A percentile compares a stretch with the other conserved stretches of the same genome.
Conservation (phyloP, 2,888 invertebrate genomes). For the Lycocerus yunnanus region DNA sequence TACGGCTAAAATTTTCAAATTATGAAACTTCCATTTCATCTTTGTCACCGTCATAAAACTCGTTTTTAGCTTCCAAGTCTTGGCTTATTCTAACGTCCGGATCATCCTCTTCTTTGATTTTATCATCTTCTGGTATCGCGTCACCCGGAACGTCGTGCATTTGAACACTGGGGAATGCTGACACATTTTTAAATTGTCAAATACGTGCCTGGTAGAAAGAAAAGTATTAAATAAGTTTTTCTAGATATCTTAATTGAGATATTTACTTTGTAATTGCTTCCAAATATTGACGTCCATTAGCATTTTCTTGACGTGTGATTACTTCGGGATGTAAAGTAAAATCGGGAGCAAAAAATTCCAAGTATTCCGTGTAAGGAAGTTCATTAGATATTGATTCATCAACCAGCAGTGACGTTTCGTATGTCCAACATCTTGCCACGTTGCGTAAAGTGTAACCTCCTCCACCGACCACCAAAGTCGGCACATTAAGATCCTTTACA, state of each 20-base stretch:
- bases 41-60: constrained; percentile 89
- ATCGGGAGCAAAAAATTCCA: constrained; percentile 97
- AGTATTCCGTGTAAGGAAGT: constrained; percentile 92
- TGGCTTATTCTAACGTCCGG: constrained; percentile 79
- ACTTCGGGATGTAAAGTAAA: constrained; percentile 95
- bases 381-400: constrained; percentile 94
- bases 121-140: constrained; percentile 72
- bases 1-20: background rate
- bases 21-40: constrained; percentile 58
- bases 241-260: no score
- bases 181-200: constrained; percentile 92
- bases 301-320: constrained; percentile 84
- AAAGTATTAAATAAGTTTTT: no score
- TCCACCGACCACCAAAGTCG: constrained; percentile 69
- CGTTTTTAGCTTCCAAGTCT: constrained; percentile 81
- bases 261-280: constrained; percentile 77
- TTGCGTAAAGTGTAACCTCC: constrained; percentile 91
- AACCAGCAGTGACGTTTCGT: constrained; percentile 92
- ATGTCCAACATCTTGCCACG: constrained; percentile 98
- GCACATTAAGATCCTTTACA: constrained; percentile 89
- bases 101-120: constrained; percentile 76
- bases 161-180: constrained; percentile 93
- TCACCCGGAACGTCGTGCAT: constrained; percentile 95
- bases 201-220: constrained; percentile 68
- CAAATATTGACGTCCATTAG: constrained; percentile 93